Conservation (phyloP, 2,888 invertebrate species). For the Fragum fragum region DNA sequence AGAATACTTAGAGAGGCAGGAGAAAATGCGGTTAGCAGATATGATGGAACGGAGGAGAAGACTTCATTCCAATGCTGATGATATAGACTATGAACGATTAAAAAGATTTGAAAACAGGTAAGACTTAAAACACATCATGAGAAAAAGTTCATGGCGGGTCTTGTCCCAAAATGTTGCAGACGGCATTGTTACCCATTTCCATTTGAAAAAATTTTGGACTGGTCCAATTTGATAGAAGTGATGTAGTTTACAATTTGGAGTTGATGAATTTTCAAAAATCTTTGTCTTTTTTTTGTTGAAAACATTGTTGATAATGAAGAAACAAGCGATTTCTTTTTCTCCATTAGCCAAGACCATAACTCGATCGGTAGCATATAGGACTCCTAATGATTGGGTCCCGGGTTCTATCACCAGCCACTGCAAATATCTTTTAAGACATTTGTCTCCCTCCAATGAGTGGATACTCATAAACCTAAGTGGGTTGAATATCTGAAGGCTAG, state of each 20-base stretch:
- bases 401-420: too few relatives aligned
- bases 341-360: too few relatives aligned
- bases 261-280: too few relatives aligned
- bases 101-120: slow-evolving; percentile 53
- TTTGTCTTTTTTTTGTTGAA: background rate
- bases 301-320: slow-evolving; percentile 14
- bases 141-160: too few relatives aligned
- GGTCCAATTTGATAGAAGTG: background rate
- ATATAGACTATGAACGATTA: slow-evolving; percentile 47
- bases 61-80: slow-evolving; percentile 22
- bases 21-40: slow-evolving; percentile 43
- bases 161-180: too few relatives aligned
- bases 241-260: background rate
- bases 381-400: too few relatives aligned
- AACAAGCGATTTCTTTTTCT: too few relatives aligned
- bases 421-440: too few relatives aligned
- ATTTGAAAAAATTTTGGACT: background rate
- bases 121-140: background rate
- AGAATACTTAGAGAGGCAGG: slow-evolving; percentile 42
- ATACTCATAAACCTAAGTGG: too few relatives aligned
- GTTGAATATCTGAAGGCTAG: too few relatives aligned
- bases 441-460: too few relatives aligned
- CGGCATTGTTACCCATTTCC: background rate
- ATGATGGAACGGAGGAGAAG: slow-evolving; percentile 42
- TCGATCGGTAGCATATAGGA: too few relatives aligned